Evolutionary conservation across 2,888 invertebrate species (phyloP), one percentile per base, ranked within the genome.

Genomic region (Mesoligia furuncula): DNA sequence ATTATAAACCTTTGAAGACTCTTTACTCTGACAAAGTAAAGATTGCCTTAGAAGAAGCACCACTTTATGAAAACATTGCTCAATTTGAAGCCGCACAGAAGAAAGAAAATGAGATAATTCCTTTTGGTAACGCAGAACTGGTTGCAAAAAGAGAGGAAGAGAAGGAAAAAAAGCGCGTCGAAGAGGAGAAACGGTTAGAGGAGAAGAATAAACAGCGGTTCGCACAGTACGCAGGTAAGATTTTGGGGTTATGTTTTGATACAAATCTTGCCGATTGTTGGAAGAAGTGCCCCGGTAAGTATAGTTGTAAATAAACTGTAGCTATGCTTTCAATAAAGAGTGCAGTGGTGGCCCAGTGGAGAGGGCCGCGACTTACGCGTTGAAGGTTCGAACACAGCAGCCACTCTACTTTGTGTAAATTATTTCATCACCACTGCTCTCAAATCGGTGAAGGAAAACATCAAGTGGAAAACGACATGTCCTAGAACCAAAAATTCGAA

Each of bases 1-100:
- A 95, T 70, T 98, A 98, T 88, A 97, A 98, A 94, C 98, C 98
- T 0, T 61, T 98, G 4, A 97, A 97, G 91, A 98, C 98, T 0
- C 93, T 98, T 24, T 98, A 98, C 87, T 97, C 97, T 0, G 85
- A 95, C 0, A 97, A 97, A 87, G 89, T 97, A 0, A 94, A 94
- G 76, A 88, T 97, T 27, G 98, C 98, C 0, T 94, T 96, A 7
- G 91, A 97, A 31, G 98, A 97, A 31, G 98, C 98, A 0, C 97
- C 97, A 42, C 85, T 96, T 75, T 98, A 97, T 89, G 98, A 98
- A 91, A 98, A 98, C 92, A 83, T 98, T 74, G 95, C 97, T 2
- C 97, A 97, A 88, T 98, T 97, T 75, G 96, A 96, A 85, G 81
- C 92, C 0, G 90, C 95, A 8, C 89, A 91, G 74, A 90, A 90